Percentiles rank a stretch among this genome's conserved stretches.
Conservation (phyloP, 2,113 vertebrate genomes). For the Chloroceryle aenea region DNA sequence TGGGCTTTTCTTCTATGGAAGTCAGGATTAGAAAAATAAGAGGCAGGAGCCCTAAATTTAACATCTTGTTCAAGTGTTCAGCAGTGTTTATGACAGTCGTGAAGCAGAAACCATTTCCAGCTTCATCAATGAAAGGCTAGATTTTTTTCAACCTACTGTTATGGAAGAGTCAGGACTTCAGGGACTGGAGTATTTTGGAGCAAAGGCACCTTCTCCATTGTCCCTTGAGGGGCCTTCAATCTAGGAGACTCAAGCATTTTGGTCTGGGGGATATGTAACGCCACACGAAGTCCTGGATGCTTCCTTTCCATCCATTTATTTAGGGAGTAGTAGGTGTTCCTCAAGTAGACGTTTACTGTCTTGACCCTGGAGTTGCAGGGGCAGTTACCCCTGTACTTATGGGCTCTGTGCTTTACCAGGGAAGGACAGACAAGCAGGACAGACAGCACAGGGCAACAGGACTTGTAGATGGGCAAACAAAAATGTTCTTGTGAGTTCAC, state of each 20-base stretch:
- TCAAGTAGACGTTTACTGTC: not conserved
- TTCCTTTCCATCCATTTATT: not conserved
- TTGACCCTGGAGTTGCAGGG: not conserved
- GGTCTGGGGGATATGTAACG: not conserved
- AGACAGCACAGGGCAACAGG: fast-evolving
- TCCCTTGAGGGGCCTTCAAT: not conserved
- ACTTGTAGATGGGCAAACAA: not conserved
- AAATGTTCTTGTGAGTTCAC: not conserved
- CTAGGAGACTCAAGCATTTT: too few relatives aligned
- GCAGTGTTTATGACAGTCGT: not conserved
- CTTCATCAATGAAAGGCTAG: not conserved
- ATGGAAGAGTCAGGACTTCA: not conserved
- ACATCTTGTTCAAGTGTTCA: not conserved
- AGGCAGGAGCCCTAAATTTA: not conserved
- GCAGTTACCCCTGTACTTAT: not conserved
- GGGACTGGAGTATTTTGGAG: not conserved
- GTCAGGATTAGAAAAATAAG: not conserved
- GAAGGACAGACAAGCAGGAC: too few relatives aligned
- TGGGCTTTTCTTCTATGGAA: not conserved
- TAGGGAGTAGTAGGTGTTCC: not conserved
- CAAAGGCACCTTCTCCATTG: not conserved
- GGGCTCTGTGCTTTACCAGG: not conserved
- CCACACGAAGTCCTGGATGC: too few relatives aligned
- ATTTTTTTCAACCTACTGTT: not conserved
- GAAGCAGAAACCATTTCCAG: not conserved